phyloP scores from a whole-genome alignment of 2,113 vertebrate genomes.

The Prunella himalayana region DNA sequence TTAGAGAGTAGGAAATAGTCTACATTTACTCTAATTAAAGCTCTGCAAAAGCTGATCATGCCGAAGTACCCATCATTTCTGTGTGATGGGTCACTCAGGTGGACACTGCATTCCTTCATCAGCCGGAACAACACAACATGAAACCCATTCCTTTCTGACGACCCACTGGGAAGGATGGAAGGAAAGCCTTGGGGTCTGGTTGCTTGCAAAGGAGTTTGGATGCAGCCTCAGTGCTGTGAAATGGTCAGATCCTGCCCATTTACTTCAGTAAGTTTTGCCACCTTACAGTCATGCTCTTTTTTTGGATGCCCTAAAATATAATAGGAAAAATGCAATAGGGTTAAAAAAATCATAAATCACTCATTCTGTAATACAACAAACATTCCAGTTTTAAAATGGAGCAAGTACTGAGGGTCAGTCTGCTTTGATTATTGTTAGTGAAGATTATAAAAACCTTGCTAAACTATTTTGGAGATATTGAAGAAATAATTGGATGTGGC shows the following conservation, averaged over 20 bases:
- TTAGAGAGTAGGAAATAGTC: background rate
- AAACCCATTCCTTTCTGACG: background rate
- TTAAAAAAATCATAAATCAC: background rate
- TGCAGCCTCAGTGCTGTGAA: background rate
- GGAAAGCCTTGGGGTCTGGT: background rate
- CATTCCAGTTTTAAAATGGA: background rate
- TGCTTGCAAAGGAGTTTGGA: background rate
- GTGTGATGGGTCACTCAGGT: background rate
- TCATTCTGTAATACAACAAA: background rate
- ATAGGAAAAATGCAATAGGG: background rate
- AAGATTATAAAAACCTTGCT: background rate
- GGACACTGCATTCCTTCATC: background rate
- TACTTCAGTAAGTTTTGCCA: background rate
- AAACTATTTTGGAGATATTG: background rate
- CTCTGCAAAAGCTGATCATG: background rate
- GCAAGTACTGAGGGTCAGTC: background rate
- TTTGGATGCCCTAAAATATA: background rate
- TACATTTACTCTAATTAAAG: background rate
- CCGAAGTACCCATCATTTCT: background rate
- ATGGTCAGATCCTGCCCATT: background rate
- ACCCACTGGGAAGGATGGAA: background rate
- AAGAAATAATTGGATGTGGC: background rate
- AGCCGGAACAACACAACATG: background rate
- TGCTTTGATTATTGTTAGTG: background rate
- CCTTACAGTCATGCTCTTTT: fast-evolving